Evolutionary conservation across 2,888 invertebrate genomes (phyloP), one percentile per base, ranked within the genome.

Genomic region (Lithophane leautieri): DNA sequence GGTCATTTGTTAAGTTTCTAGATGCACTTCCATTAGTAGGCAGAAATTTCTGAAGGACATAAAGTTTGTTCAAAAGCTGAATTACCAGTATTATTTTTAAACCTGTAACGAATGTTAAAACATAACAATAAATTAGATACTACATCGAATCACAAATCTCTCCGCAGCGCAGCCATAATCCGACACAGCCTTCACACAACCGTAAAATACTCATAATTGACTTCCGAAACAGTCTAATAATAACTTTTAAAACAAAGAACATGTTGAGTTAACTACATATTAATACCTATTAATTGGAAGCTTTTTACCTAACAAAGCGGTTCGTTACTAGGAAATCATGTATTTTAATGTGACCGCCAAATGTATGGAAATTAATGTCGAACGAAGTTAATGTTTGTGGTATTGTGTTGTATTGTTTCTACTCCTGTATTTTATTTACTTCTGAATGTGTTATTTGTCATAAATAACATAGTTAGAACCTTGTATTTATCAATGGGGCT

Each of bases 281-380:
- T 67, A 75, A 67, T 66, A 54, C 22, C 22, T 70, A 62, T 50
- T 77, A 76, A 82, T 80, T 76, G 67, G 28, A 74, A 78, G 61
- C 67, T 71, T 71, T 73, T 85, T 70, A 79, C 40, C 61, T 65
- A 77, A 87, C 83, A 85, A 78, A 77, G 71, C 34, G 34, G 44
- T 72, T 70, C 58, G 81, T 78, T 76, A 80, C 74, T 50, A 88
- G 86, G 88, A 88, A 87, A 82, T 88, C 80, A 77, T 84, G 79
- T 58, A 63, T 70, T 71, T 4, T 16, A 63, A 71, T 22, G 70
- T 76, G 88, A 65, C 88, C 86, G 71, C 73, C 86, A 86, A 85
- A 86, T 77, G 42, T 72, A 50, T 75, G 16, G 58, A 52, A 50
- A 34, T 50, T 34, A 70, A 54, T 63, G 47, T 28, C 40, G n/a